Conservation (phyloP, 2,113 vertebrate genomes). For the Astur gentilis region DNA sequence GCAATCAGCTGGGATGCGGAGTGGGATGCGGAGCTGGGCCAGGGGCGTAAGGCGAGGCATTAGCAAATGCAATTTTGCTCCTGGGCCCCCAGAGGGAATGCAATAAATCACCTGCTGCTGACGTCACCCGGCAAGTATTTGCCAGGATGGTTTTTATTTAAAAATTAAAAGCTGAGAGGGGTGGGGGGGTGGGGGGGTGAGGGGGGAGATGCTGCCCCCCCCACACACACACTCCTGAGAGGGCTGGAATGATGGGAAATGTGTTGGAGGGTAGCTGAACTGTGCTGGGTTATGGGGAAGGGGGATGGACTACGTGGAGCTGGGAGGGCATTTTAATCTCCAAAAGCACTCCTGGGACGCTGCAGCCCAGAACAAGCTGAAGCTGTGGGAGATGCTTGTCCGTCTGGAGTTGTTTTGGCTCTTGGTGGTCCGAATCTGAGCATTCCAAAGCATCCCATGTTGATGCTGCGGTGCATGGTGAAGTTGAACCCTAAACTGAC, state of each 20-base stretch:
- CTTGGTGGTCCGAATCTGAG: neutral
- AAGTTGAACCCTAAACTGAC: neutral
- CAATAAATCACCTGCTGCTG: constrained; percentile 16
- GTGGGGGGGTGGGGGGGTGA: too few relatives aligned
- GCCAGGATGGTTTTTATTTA: neutral
- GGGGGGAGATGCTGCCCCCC: neutral
- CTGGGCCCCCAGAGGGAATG: neutral
- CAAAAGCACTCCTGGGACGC: neutral
- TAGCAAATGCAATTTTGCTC: neutral
- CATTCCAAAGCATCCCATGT: neutral
- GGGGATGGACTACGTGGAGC: neutral
- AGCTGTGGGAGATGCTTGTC: neutral
- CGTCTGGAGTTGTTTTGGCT: neutral
- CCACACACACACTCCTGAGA: neutral
- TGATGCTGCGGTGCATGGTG: neutral
- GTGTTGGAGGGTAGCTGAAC: neutral
- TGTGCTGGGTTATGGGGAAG: neutral
- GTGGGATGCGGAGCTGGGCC: neutral
- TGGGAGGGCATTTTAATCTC: neutral
- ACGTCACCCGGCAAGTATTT: neutral
- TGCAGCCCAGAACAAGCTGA: neutral
- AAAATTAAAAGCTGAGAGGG: neutral
- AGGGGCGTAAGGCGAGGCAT: neutral
- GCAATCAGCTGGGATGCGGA: neutral
- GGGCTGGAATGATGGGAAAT: neutral